A percentile compares a stretch with the other conserved stretches of the same genome.
Evolutionary conservation across 2,113 vertebrate species (phyloP).

Genomic region (western clawed frog (Xenopus tropicalis)): UCB_Xtro_10.0 CM004446.2:30194501-30195000

Average conservation of each 20-base stretch:
- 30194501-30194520: background rate
- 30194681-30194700: background rate
- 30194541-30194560: no score
- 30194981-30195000: background rate
- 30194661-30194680: background rate
- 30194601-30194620: no score
- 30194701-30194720: conserved; percentile 13
- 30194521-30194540: no score
- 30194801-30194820: background rate
- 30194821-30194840: conserved; percentile 43
- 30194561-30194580: no score
- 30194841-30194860: conserved; percentile 55
- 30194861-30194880: conserved; percentile 56
- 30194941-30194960: conserved; percentile 47
- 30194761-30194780: no score
- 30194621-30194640: no score
- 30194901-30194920: background rate
- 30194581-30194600: no score
- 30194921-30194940: conserved; percentile 63
- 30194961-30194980: conserved; percentile 56
- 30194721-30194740: background rate
- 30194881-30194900: background rate
- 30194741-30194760: background rate
- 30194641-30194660: conserved; percentile 1
- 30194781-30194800: no score